Percentiles rank a stretch among this genome's conserved stretches.
phyloP scores from a whole-genome alignment of 2,113 vertebrate species.

The Gopherus flavomarginatus region DNA sequence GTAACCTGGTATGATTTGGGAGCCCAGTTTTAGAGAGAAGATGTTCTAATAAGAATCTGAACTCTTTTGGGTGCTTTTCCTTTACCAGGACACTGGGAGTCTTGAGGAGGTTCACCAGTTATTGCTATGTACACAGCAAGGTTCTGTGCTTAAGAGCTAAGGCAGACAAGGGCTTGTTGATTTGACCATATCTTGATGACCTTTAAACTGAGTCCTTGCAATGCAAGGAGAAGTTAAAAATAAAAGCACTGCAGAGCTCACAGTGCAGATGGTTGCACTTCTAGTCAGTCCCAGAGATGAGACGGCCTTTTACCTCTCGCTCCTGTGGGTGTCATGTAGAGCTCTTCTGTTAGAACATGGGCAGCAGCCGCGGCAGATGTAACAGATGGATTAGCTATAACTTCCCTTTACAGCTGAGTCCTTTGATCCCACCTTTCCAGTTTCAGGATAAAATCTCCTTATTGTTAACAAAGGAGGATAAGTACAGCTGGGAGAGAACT shows the following conservation, averaged over 20 bases:
- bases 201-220: neutral
- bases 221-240: neutral
- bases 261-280: constrained; percentile 59
- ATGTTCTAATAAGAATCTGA: neutral
- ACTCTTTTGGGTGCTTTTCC: neutral
- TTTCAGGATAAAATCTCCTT: neutral
- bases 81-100: neutral
- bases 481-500: neutral
- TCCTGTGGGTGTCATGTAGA: neutral
- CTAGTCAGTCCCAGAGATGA: neutral
- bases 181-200: neutral
- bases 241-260: neutral
- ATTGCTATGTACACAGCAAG: neutral
- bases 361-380: neutral
- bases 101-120: neutral
- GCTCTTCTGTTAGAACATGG: neutral
- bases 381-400: neutral
- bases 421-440: neutral
- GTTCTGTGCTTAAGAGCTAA: neutral
- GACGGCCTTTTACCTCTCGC: neutral
- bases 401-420: neutral
- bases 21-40: neutral
- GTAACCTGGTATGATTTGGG: neutral
- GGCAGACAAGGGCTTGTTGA: neutral
- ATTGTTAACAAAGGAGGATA: neutral